Evolutionary conservation across 2,113 vertebrate genomes (phyloP).

Genomic region (Melanostigma gelatinosum): DNA sequence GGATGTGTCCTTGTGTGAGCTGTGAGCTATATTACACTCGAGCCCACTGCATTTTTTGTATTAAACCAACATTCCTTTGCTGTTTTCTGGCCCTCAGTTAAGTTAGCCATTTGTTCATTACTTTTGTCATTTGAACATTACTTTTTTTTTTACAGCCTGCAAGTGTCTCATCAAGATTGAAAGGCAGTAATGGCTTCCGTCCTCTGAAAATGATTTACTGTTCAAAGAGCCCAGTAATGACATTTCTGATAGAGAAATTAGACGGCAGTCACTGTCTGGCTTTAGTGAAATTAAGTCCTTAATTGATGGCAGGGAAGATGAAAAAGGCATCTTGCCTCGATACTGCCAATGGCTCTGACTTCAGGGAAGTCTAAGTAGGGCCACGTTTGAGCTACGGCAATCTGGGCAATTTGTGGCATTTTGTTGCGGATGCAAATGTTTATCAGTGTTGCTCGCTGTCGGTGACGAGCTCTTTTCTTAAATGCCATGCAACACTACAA

Average conservation of each 20-base stretch:
- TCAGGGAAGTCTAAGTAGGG: slow-evolving; percentile 38
- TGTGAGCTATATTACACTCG: background rate
- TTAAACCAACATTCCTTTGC: slow-evolving; percentile 14
- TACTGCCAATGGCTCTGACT: slow-evolving; percentile 42
- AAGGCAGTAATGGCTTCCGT: slow-evolving; percentile 45
- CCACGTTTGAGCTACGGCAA: slow-evolving; percentile 18
- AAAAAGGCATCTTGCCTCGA: slow-evolving; percentile 44
- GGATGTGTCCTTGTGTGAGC: background rate
- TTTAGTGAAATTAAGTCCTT: slow-evolving; percentile 70
- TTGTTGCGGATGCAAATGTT: slow-evolving; percentile 47
- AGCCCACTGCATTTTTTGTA: slow-evolving; percentile 23
- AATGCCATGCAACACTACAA: slow-evolving; percentile 40
- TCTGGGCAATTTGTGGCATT: slow-evolving; percentile 40
- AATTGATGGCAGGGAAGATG: slow-evolving; percentile 70
- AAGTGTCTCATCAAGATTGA: slow-evolving; percentile 59
- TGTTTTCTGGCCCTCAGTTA: slow-evolving; percentile 29
- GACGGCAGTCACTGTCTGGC: slow-evolving; percentile 63
- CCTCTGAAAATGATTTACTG: slow-evolving; percentile 72
- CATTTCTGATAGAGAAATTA: slow-evolving; percentile 76
- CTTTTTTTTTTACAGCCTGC: slow-evolving; percentile 30
- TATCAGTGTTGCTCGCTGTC: slow-evolving; percentile 1
- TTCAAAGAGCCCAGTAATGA: slow-evolving; percentile 77
- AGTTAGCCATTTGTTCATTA: slow-evolving; percentile 44
- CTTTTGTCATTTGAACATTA: slow-evolving; percentile 46
- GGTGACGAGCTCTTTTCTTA: slow-evolving; percentile 30